phyloP scores from a whole-genome alignment of 2,888 invertebrate species.

The Osedax fenrisi region DNA sequence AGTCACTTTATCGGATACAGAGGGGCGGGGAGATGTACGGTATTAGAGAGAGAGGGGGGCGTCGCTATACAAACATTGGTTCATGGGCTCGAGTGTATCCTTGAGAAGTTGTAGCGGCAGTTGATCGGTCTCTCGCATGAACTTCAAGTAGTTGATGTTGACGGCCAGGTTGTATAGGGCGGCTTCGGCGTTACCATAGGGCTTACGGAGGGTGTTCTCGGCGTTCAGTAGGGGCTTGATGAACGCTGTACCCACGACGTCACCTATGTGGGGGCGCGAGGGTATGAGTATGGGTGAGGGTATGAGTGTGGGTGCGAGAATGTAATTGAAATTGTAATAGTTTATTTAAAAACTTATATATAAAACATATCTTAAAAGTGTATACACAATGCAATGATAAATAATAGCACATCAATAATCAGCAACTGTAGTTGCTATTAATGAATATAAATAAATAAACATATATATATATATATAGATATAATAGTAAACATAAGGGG shows the following conservation, averaged over 20 bases:
- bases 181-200: constrained; percentile 65
- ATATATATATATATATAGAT: no score
- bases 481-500: no score
- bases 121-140: constrained; percentile 72
- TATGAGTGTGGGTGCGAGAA: neutral
- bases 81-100: constrained; percentile 73
- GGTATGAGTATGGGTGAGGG: neutral
- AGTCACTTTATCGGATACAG: neutral
- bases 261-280: constrained; percentile 47
- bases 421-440: no score
- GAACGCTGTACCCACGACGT: constrained; percentile 54
- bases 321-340: neutral
- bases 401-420: no score
- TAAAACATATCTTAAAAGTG: no score
- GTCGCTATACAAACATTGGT: constrained; percentile 50
- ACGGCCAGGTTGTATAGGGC: constrained; percentile 92
- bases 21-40: no score
- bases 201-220: constrained; percentile 50
- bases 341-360: neutral
- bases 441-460: no score
- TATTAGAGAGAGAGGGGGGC: neutral
- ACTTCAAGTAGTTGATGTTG: constrained; percentile 76
- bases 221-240: constrained; percentile 49
- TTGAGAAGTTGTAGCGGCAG: constrained; percentile 66
- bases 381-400: no score